Evolutionary conservation across 2,113 vertebrate species (phyloP).

Genomic region (Chinchilla lanigera): DNA sequence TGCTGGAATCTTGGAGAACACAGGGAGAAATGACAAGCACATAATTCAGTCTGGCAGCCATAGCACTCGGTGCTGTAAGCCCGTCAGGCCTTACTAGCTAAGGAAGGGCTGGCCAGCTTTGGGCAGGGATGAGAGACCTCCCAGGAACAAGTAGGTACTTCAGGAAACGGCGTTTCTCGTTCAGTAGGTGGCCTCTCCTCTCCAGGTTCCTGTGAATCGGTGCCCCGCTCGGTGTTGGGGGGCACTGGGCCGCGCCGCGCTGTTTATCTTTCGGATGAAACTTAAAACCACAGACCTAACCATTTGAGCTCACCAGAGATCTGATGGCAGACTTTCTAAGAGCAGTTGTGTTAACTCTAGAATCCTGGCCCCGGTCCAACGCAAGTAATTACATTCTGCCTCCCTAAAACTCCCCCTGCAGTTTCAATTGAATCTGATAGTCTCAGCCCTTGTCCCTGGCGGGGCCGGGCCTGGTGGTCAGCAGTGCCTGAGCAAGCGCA

Average conservation of each 20-base stretch:
- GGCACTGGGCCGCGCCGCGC: constrained; percentile 65
- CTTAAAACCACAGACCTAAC: constrained; percentile 82
- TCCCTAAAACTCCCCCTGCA: constrained; percentile 75
- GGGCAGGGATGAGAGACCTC: constrained; percentile 79
- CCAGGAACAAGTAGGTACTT: constrained; percentile 82
- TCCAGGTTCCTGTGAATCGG: constrained; percentile 73
- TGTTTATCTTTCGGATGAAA: constrained; percentile 83
- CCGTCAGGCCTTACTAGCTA: constrained; percentile 71
- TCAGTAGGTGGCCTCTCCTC: constrained; percentile 82
- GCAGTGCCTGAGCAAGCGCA: background rate
- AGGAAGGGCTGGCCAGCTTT: constrained; percentile 64
- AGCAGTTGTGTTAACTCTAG: constrained; percentile 81
- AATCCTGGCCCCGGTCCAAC: constrained; percentile 79
- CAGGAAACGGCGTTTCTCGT: constrained; percentile 77
- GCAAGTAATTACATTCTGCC: constrained; percentile 83
- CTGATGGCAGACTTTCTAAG: constrained; percentile 81
- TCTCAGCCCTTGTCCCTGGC: constrained; percentile 46
- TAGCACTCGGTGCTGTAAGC: constrained; percentile 70
- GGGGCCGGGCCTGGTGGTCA: background rate
- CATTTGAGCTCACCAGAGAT: constrained; percentile 83
- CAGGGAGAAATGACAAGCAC: constrained; percentile 81
- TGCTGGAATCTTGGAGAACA: constrained; percentile 84
- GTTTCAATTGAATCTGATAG: constrained; percentile 75
- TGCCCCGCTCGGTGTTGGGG: constrained; percentile 70
- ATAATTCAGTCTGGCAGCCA: constrained; percentile 79